Evolutionary conservation across 2,888 invertebrate genomes (phyloP), one percentile per base, ranked within the genome.

Genomic region (Limnephilus lunatus): DNA sequence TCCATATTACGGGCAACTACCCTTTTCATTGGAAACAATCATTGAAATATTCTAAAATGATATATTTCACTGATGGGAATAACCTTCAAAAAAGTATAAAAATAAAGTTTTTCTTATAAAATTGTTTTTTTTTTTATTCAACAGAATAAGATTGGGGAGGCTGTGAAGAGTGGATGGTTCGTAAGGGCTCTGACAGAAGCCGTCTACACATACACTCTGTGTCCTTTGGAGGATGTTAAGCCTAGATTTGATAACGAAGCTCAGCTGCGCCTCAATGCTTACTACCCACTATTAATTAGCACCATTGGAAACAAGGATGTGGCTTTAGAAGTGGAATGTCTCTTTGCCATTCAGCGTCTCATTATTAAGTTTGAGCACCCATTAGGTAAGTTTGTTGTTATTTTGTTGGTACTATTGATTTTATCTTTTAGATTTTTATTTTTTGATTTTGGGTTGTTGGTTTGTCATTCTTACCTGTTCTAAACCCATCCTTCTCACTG

Each of bases 321-420:
- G 94, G 68, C 68, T 25, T 96, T 97, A 91, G 95, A 97, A 81
- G 96, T 98, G 92, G 98, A 98, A 95, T 98, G 98, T 94, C 96
- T 99, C 94, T 98, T 97, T 95, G 98, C 98, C 91, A 96, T 99
- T 94, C 99, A 99, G 95, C 96, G 97, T 92, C 96, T 98, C 93
- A 97, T 98, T 94, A 96, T 97, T 94, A 97, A 97, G 95, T 96
- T 98, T 94, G 97, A 98, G 95, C 98, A 98, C 96, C 99, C 99
- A 68, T 96, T 95, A 94, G 89, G 92, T 92, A 81, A 31, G 81
- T 44, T 53, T 39, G 12, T 87, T 81, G 19, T 19, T 19, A 53
- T 19, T 53, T 53, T 53, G 25, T n/a, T 48, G n/a, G 0, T 35
- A 15, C 32, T 30, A 3, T 85, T 44, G 3, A 31, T 82, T 31